Evolutionary conservation across 2,797 vertebrate species (phyloP), one percentile per base, ranked within the genome.

Genomic region (Urophycis tenuis): DNA sequence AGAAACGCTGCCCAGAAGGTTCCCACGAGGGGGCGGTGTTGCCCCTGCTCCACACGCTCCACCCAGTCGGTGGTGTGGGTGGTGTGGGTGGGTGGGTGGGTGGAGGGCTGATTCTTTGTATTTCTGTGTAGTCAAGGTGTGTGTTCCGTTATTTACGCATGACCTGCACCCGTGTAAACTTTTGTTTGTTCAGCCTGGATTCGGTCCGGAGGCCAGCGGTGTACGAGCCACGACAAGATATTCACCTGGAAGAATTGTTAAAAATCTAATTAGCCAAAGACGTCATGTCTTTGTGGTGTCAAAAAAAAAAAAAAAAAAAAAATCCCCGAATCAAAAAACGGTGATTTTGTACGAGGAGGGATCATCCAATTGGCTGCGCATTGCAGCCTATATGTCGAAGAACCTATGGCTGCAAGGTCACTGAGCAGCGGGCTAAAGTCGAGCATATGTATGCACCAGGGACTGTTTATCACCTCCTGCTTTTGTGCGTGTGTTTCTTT

Each of bases 121-220:
- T 84, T 83, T 81, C 76, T 88, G 81, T 87, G 84, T 84, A 49
- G 77, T 81, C 87, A 77, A 77, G 49, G 82, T 86, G 79, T 84
- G 76, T 87, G 81, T 88, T 77, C 77, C 77, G 85, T 85, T 70
- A 85, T 86, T 81, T 86, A 78, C 80, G 81, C 88, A 89, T 84
- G 87, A 81, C 78, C 81, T 85, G 83, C 79, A 84, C 85, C 78
- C 35, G 75, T 75, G 72, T 77, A 72, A 72, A 74, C 71, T 74
- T 81, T 77, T 81, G 78, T 32, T 70, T 30, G 67, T 70, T 32
- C 15, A 9, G 74, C 60, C 71, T 69, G 35, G 77, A 81, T 75
- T 78, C 19, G 67, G 80, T 82, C 81, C 73, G 33, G 84, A 87
- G 74, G 77, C 71, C 80, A 80, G 77, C 77, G 81, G 77, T 81